phyloP scores from a whole-genome alignment of 2,888 invertebrate genomes.

The Eremobia ochroleuca region DNA sequence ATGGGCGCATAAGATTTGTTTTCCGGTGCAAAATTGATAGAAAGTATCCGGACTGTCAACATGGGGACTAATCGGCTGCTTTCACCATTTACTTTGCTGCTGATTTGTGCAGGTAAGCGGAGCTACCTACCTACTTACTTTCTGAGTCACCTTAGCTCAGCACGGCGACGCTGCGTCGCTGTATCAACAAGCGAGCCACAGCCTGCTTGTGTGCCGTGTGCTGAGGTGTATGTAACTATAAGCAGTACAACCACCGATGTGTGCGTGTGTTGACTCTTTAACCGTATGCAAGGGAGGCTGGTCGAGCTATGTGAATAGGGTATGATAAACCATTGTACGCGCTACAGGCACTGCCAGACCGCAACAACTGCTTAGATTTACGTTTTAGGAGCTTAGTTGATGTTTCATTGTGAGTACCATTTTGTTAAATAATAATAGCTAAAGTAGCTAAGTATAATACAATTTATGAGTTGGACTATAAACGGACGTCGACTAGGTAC shows the following conservation, averaged over 20 bases:
- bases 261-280: slow-evolving; percentile 74
- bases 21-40: slow-evolving; percentile 79
- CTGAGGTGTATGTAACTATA: slow-evolving; percentile 54
- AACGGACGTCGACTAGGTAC: background rate
- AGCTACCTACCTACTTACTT: slow-evolving; percentile 82
- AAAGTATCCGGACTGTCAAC: slow-evolving; percentile 82
- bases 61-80: slow-evolving; percentile 87
- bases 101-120: slow-evolving; percentile 89
- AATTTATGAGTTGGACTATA: slow-evolving; percentile 3
- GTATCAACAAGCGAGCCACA: slow-evolving; percentile 73
- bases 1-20: slow-evolving; percentile 85
- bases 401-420: background rate
- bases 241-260: slow-evolving; percentile 54
- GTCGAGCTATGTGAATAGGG: slow-evolving; percentile 58
- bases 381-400: background rate
- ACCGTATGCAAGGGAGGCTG: slow-evolving; percentile 69
- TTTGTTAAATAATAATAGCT: background rate
- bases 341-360: slow-evolving; percentile 10
- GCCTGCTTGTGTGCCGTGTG: slow-evolving; percentile 63
- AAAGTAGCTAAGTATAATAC: background rate
- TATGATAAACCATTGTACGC: slow-evolving; percentile 52
- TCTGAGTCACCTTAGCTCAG: slow-evolving; percentile 83
- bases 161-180: slow-evolving; percentile 74
- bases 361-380: slow-evolving; percentile 23
- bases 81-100: slow-evolving; percentile 87